Percentiles rank a stretch among this genome's conserved stretches.
Conservation (phyloP, 2,797 vertebrate genomes). For the Sardinella longiceps region DNA sequence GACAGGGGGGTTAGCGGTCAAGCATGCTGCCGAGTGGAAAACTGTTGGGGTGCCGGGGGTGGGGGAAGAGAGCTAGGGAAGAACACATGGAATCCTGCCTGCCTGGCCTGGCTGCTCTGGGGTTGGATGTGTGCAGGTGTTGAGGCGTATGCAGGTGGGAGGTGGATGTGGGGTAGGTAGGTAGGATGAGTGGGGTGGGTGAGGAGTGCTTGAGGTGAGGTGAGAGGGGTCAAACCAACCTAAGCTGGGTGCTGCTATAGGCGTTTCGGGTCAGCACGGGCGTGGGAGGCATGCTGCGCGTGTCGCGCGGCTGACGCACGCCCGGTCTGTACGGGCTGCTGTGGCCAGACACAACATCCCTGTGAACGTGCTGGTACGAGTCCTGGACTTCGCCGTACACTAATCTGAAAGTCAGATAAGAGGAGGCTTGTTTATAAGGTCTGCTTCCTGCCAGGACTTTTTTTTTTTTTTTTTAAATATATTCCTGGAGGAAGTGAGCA, state of each 20-base stretch:
- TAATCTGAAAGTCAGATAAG: slow-evolving; percentile 69
- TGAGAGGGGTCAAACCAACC: slow-evolving; percentile 70
- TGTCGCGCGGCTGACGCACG: slow-evolving; percentile 80
- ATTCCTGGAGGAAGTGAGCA: slow-evolving; percentile 30
- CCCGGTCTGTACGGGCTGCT: slow-evolving; percentile 82
- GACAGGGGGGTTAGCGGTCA: not conserved
- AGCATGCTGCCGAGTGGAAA: not conserved
- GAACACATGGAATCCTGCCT: not conserved
- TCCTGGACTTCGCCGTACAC: slow-evolving; percentile 69
- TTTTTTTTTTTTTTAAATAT: no score
- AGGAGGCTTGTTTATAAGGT: slow-evolving; percentile 53
- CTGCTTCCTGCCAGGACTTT: slow-evolving; percentile 44
- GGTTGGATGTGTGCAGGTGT: not conserved
- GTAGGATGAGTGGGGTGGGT: not conserved
- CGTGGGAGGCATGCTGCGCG: slow-evolving; percentile 93
- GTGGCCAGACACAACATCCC: slow-evolving; percentile 81
- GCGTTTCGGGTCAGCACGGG: slow-evolving; percentile 91
- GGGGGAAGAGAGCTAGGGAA: not conserved
- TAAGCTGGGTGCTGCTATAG: slow-evolving; percentile 93
- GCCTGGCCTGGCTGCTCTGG: not conserved
- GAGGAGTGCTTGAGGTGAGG: not conserved
- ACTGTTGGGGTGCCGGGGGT: not conserved
- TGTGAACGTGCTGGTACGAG: slow-evolving; percentile 60
- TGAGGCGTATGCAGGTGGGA: not conserved
- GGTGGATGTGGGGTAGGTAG: not conserved